A percentile compares a stretch with the other conserved stretches of the same genome.
Evolutionary conservation across 2,113 vertebrate genomes (phyloP).

Genomic region (Serinus canaria): DNA sequence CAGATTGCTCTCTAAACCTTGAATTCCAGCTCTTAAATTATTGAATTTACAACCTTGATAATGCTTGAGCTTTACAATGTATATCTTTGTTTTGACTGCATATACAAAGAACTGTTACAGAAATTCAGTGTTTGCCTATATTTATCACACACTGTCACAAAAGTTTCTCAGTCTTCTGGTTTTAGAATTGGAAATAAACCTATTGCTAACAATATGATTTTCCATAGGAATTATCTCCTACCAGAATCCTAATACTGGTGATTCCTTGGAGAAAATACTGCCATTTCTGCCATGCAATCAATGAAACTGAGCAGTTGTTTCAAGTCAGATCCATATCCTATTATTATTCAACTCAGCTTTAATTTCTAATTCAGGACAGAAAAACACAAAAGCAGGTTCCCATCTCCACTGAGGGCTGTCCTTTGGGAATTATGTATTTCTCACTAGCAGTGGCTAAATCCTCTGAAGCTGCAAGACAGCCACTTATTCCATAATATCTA

Average conservation of each 20-base stretch:
- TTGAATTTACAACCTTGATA: background rate
- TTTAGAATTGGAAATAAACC: conserved; percentile 20
- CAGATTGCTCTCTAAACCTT: background rate
- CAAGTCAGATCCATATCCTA: background rate
- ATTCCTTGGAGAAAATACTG: background rate
- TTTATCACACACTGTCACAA: conserved; percentile 20
- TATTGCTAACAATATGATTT: background rate
- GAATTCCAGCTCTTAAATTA: background rate
- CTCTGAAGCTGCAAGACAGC: background rate
- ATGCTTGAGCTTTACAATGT: background rate
- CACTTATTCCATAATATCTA: background rate
- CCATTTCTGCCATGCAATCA: background rate
- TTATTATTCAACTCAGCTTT: conserved; percentile 6
- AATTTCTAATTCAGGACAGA: background rate
- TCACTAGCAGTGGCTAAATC: background rate
- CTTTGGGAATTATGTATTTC: background rate
- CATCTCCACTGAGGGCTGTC: background rate
- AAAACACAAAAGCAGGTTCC: background rate
- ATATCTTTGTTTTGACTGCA: conserved; percentile 23
- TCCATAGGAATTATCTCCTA: background rate
- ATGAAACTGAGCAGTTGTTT: background rate
- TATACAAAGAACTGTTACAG: background rate
- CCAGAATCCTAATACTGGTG: background rate
- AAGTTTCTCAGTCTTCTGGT: conserved; percentile 22
- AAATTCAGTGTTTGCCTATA: conserved; percentile 3